A percentile compares a stretch with the other conserved stretches of the same genome.
phyloP scores from a whole-genome alignment of 2,888 invertebrate genomes.

The Ceratothoa steindachneri region DNA sequence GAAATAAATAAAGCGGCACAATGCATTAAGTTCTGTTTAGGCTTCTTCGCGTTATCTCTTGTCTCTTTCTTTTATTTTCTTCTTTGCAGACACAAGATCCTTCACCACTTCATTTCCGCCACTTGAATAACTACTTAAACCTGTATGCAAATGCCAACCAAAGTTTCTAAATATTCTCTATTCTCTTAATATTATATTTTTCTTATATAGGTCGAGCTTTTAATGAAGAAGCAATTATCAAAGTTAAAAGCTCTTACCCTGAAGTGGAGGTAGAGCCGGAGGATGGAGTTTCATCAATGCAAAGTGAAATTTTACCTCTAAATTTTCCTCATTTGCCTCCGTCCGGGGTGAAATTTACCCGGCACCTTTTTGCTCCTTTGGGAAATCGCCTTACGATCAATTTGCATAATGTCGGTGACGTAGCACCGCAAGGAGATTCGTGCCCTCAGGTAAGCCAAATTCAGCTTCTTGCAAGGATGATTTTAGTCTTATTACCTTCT shows the following conservation, averaged over 20 bases:
- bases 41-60: no score
- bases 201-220: not conserved
- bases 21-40: no score
- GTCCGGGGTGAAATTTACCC: constrained; percentile 58
- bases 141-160: no score
- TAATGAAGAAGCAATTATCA: not conserved
- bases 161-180: not conserved
- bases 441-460: constrained; percentile 26
- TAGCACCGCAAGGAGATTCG: constrained; percentile 20
- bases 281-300: not conserved
- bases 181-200: not conserved
- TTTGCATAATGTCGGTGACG: constrained; percentile 52
- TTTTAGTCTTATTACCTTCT: no score
- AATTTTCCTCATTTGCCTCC: constrained; percentile 61
- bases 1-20: no score
- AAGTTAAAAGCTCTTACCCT: not conserved
- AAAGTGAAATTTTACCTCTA: constrained; percentile 50
- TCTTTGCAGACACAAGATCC: no score
- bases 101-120: no score
- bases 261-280: not conserved
- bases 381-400: constrained; percentile 52
- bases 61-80: no score
- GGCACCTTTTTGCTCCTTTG: constrained; percentile 60
- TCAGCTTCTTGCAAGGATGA: no score
- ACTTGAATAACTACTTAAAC: no score